Percentiles rank a stretch among this genome's conserved stretches.
These are phyloP conservation scores for Epicauta chinensis DNA, from an alignment of 1,140 invertebrate species.

Conservation along the genomic window DNA sequence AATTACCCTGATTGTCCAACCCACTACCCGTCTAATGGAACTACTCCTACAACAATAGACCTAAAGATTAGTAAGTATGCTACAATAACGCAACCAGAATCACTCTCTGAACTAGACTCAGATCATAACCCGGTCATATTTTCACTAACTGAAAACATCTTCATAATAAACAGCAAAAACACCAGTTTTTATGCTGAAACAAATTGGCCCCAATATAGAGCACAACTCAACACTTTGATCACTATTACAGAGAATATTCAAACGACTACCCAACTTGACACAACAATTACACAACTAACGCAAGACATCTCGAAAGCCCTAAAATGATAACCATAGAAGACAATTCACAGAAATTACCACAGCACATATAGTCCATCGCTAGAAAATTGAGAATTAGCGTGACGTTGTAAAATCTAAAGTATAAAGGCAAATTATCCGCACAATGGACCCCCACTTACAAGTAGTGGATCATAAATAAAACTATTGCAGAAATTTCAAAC, in stretches of 20 bases:
- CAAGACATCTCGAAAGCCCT: background rate
- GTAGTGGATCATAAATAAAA: no score
- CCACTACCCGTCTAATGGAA: background rate
- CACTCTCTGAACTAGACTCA: constrained; percentile 1
- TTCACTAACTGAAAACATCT: background rate
- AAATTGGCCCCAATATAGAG: constrained; percentile 8
- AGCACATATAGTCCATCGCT: no score
- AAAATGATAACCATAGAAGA: background rate
- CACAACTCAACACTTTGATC: background rate
- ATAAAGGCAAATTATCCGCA: no score
- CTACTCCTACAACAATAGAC: no score
- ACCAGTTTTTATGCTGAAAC: constrained; percentile 5
- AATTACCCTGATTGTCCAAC: background rate
- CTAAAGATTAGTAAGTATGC: no score
- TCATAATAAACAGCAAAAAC: background rate
- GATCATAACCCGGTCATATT: constrained; percentile 5
- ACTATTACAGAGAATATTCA: background rate
- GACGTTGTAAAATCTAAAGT: no score
- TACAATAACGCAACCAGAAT: background rate
- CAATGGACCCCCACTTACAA: no score
- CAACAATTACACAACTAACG: background rate
- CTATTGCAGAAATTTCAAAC: no score
- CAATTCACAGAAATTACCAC: background rate
- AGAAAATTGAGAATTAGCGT: no score
- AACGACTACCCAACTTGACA: constrained; percentile 1